These are phyloP conservation scores for Dolichopus griseipennis DNA, from an alignment of 2,888 invertebrate species.

Conservation along the genomic window DNA sequence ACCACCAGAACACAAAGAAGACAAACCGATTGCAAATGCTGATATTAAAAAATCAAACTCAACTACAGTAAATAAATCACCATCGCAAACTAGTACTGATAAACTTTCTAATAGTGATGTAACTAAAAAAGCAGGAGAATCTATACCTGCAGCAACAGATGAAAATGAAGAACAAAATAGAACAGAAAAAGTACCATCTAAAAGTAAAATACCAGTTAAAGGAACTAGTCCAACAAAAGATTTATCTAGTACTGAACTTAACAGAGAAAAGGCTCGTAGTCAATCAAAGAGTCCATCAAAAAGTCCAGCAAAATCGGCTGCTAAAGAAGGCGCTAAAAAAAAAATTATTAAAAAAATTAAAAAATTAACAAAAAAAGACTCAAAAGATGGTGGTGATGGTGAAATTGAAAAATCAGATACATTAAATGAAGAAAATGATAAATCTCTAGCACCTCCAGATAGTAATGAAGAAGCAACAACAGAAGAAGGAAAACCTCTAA, in stretches of 20 bases:
- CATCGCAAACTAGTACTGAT: background rate
- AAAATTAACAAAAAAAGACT: constrained; percentile 8
- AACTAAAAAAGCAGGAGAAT: background rate
- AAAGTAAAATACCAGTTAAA: background rate
- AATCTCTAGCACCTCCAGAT: background rate
- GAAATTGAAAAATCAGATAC: background rate
- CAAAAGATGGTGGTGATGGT: background rate
- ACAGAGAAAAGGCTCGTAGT: background rate
- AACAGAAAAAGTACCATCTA: background rate
- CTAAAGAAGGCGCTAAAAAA: constrained; percentile 13
- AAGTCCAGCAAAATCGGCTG: background rate
- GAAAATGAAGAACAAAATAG: background rate
- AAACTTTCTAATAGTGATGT: background rate
- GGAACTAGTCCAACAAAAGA: background rate
- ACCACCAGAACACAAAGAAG: constrained; percentile 11
- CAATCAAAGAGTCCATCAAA: background rate
- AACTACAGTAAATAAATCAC: background rate
- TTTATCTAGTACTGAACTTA: background rate
- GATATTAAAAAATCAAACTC: background rate
- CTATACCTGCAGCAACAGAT: background rate
- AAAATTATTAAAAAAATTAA: constrained; percentile 17
- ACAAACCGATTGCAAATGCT: background rate
- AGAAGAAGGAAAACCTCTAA: background rate
- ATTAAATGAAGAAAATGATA: background rate
- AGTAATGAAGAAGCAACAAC: background rate